phyloP scores from a whole-genome alignment of 2,797 vertebrate genomes.

The Mus caroli region DNA sequence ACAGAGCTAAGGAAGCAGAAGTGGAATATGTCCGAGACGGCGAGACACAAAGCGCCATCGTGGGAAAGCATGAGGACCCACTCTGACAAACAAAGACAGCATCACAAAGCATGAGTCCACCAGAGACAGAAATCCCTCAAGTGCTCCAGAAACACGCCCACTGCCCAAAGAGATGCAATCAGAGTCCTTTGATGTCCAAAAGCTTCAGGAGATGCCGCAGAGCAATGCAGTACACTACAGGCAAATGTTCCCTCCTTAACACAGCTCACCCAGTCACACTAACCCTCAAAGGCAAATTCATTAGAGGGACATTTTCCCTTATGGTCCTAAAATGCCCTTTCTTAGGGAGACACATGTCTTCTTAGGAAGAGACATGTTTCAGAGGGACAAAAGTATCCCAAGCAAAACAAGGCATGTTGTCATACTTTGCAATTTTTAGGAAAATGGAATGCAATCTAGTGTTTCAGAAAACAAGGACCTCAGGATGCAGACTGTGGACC shows the following conservation, averaged over 20 bases:
- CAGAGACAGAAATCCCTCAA: not conserved
- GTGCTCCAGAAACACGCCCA: not conserved
- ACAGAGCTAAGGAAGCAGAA: not conserved
- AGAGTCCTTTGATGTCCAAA: not conserved
- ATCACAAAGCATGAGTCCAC: not conserved
- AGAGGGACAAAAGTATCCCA: not conserved
- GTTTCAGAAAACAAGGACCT: not conserved
- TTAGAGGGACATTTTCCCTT: not conserved
- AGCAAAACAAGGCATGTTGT: not conserved
- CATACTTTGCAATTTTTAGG: not conserved
- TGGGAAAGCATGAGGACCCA: not conserved
- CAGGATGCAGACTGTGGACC: not conserved
- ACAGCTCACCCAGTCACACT: not conserved
- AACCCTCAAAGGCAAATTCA: not conserved
- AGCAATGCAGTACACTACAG: not conserved
- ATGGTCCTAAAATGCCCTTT: not conserved
- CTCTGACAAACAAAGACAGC: not conserved
- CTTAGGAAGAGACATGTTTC: not conserved
- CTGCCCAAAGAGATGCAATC: not conserved
- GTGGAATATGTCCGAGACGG: not conserved
- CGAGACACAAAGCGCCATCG: not conserved
- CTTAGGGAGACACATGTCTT: not conserved
- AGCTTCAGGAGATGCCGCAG: not conserved
- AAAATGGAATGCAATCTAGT: not conserved
- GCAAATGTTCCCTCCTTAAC: not conserved